Evolutionary conservation across 2,113 vertebrate species (phyloP).

Genomic region (Otis tarda): DNA sequence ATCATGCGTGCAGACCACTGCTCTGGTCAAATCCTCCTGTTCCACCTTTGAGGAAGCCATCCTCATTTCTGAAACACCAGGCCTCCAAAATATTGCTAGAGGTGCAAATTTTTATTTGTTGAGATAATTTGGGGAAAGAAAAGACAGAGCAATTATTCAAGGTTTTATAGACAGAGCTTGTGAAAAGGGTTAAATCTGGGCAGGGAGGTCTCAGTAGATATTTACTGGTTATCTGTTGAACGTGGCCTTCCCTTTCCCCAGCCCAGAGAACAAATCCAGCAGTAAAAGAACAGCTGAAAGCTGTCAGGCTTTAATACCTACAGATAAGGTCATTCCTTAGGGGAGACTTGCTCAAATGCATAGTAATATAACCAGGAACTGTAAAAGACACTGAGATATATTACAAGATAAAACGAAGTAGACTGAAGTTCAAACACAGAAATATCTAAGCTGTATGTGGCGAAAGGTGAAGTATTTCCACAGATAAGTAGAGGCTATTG

Average conservation of each 20-base stretch:
- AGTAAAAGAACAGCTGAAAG: slow-evolving; percentile 41
- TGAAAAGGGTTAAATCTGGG: not conserved
- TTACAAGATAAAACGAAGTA: slow-evolving; percentile 41
- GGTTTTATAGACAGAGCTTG: not conserved
- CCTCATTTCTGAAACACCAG: not conserved
- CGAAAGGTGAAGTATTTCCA: slow-evolving; percentile 34
- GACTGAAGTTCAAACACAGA: slow-evolving; percentile 18
- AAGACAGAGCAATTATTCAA: not conserved
- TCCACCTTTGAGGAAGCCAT: not conserved
- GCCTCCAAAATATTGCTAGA: not conserved
- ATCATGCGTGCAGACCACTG: not conserved
- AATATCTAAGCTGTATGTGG: slow-evolving; percentile 18
- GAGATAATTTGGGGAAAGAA: not conserved
- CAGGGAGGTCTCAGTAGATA: not conserved
- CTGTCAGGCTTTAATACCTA: slow-evolving; percentile 45
- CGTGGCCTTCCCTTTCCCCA: not conserved
- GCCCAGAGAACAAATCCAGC: slow-evolving; percentile 27
- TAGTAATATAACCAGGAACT: slow-evolving; percentile 26
- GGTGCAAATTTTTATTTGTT: not conserved
- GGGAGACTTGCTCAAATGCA: slow-evolving; percentile 45
- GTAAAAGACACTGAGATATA: not conserved
- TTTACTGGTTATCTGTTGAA: not conserved
- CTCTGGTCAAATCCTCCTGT: not conserved
- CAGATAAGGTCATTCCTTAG: slow-evolving; percentile 45
- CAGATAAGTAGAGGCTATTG: slow-evolving; percentile 4